Percentiles rank a stretch among this genome's conserved stretches.
Evolutionary conservation across 2,113 vertebrate species (phyloP).

Genomic region (Oryzias javanicus): DNA sequence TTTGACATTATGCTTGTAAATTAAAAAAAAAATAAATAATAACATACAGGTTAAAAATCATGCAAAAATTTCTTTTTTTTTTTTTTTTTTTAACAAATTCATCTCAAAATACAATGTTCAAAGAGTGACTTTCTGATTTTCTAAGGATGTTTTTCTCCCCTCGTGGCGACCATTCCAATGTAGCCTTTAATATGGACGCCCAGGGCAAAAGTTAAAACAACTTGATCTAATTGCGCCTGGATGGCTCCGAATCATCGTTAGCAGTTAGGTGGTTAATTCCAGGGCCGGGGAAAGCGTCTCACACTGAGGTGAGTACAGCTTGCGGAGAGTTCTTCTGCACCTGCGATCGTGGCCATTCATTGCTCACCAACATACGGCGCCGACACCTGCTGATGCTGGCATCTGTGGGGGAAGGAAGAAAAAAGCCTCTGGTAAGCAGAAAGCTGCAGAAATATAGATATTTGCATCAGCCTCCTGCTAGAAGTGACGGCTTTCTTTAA

Average conservation of each 20-base stretch:
- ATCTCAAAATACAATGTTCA: too few relatives aligned
- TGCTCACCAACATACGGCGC: constrained; percentile 27
- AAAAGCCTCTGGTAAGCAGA: constrained; percentile 25
- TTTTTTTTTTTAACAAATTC: too few relatives aligned
- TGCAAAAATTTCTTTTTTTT: too few relatives aligned
- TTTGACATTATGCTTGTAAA: too few relatives aligned
- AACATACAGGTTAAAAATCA: too few relatives aligned
- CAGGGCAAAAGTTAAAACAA: constrained; percentile 26
- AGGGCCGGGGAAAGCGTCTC: constrained; percentile 2
- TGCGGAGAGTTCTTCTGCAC: constrained; percentile 37
- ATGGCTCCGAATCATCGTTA: constrained; percentile 24
- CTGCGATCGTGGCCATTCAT: constrained; percentile 39
- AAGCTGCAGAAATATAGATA: constrained; percentile 36
- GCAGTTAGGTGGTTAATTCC: constrained; percentile 30
- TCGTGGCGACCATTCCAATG: constrained; percentile 5
- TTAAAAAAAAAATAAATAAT: too few relatives aligned
- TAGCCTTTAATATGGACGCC: constrained; percentile 36
- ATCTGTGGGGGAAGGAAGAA: constrained; percentile 24
- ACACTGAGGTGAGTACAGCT: constrained; percentile 17
- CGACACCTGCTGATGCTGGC: constrained; percentile 45
- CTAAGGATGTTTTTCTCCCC: background rate
- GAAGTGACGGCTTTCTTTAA: too few relatives aligned
- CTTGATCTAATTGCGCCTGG: constrained; percentile 30
- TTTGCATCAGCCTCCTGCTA: constrained; percentile 44
- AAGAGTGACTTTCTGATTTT: background rate